Evolutionary conservation across 2,888 invertebrate species (phyloP), one percentile per base, ranked within the genome.

Genomic region (Ashinkailepas kermadecensis): DNA sequence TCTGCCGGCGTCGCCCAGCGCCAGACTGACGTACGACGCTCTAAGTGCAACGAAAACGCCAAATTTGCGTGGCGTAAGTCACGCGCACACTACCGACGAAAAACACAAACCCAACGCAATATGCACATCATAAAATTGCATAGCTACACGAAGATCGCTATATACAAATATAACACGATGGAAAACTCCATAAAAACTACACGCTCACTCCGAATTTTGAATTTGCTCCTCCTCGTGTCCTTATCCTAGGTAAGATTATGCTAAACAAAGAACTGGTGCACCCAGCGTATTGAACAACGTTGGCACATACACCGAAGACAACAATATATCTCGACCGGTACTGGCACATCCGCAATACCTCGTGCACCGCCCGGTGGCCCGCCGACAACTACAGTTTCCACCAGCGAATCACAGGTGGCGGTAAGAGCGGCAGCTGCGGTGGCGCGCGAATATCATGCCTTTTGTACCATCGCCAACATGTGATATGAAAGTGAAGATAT

Each of bases 251-350:
- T 70, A 70, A 62, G 70, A 15, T 39, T 70, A 25, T 70, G 39
- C 70, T 70, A 70, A 70, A 70, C 70, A 39, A 70, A 70, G 70
- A 23, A 74, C 56, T 56, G 56, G 15, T 74, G 54, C 56, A 54
- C 74, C 21, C 74, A 54, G 9, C 56, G 56, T 18, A 74, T 74
- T 56, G 56, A 56, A 74, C 56, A 74, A 74, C 74, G 74, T 74
- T 74, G 74, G 74, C 74, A 74, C 74, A 74, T 74, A 74, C 74
- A 74, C 74, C 74, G 74, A 74, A 74, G 74, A 74, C 74, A 74
- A 74, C 74, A 74, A 74, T 56, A 74, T 65, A 74, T 74, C 18
- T n/a, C 56, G 39, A 54, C 74, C 56, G 21, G 11, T 18, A 11
- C 70, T 54, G 70, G 39, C 21, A 39, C 70, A 70, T 39, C 70